Evolutionary conservation across 2,113 vertebrate species (phyloP).

Genomic region (Dasyornis broadbenti): DNA sequence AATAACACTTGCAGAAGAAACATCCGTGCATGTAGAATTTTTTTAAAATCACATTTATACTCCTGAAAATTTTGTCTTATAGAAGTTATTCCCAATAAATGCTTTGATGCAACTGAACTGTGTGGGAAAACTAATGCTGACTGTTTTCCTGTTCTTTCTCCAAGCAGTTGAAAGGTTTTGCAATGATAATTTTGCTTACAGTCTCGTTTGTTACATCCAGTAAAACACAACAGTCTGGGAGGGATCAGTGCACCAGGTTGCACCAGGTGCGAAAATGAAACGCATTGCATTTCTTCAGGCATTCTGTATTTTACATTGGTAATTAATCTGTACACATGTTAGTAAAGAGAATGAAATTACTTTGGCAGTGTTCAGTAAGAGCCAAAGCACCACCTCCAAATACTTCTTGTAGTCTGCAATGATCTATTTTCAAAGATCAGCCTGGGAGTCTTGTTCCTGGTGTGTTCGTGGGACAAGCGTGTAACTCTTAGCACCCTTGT

Average conservation of each 20-base stretch:
- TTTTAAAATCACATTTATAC: background rate
- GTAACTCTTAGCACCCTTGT: accelerated
- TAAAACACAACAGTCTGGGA: background rate
- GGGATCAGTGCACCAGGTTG: background rate
- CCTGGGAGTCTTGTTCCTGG: background rate
- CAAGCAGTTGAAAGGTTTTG: conserved; percentile 3
- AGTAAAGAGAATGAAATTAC: background rate
- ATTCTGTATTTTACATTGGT: conserved; percentile 8
- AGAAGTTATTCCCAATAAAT: background rate
- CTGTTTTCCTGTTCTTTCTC: background rate
- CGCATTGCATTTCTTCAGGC: background rate
- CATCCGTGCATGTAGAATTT: background rate
- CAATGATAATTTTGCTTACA: conserved; percentile 2
- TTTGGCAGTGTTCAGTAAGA: background rate
- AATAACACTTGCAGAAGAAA: background rate
- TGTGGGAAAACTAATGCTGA: background rate
- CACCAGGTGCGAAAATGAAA: conserved; percentile 15
- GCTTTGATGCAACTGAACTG: background rate
- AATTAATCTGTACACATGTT: conserved; percentile 30
- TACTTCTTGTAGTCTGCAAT: background rate
- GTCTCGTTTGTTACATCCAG: background rate
- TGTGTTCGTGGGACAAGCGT: accelerated
- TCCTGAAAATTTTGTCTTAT: background rate
- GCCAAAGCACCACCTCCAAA: background rate
- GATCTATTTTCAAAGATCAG: background rate